Evolutionary conservation across 2,113 vertebrate species (phyloP), one percentile per base, ranked within the genome.

Genomic region (Rousettus leschenaultii): DNA sequence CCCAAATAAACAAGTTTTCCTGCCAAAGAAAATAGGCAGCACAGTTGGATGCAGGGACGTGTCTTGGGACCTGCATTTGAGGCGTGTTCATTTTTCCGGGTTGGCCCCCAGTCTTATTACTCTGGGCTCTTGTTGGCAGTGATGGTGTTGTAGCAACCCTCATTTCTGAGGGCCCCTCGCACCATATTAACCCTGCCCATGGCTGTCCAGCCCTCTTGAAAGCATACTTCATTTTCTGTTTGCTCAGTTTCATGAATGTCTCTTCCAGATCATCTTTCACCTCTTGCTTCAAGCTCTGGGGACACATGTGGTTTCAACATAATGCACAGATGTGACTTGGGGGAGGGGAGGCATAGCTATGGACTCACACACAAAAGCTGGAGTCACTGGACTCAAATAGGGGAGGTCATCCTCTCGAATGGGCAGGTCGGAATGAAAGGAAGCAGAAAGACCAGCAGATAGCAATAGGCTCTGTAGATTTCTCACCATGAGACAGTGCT

Each of bases 1-100:
- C 86, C 95, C 96, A 96, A 96, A 97, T 97, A 97, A 97, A 98
- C 91, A 96, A 75, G 91, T 30, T 75, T 96, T 94, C 79, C 68
- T 96, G 97, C 97, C 96, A 97, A 95, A 95, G 55, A 89, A 97
- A 91, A 89, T 75, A 82, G 28, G 73, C 51, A 85, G 51, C 16
- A 2, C 0, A 5, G 61, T 28, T 93, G 78, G 94, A 79, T 38
- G 19, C 57, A 71, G 78, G n/a, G 63, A 71, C n/a, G 55, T 24
- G 28, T 74, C 77, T 82, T 2, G 53, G 90, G 92, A 66, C 82
- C 71, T 9, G 57, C 30, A 21, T 74, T 63, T 26, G 75, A 86
- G 74, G 40, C 15, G 0, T 28, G 57, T 51, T 73, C 57, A 7
- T 79, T 78, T 87, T 74, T 35, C 85, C 79, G 51, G 35, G 35